Percentiles rank a stretch among this genome's conserved stretches.
phyloP scores from a whole-genome alignment of 1,140 invertebrate species.

The Drosophila repletoides region DNA sequence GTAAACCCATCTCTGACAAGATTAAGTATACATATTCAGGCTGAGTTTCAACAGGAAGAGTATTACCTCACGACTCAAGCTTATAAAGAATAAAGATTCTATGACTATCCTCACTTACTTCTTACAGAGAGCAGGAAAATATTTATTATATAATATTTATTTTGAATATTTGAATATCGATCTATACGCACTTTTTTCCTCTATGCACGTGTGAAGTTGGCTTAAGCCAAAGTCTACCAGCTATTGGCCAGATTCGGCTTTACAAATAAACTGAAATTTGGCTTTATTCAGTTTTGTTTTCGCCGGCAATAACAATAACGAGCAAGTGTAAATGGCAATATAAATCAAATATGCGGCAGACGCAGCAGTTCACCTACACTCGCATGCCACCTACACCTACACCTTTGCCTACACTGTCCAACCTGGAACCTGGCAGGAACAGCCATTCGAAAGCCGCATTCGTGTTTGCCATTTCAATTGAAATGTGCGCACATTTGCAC shows the following conservation, averaged over 20 bases:
- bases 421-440: constrained; percentile 14
- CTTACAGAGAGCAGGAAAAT: too few relatives aligned
- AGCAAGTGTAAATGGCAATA: constrained; percentile 62
- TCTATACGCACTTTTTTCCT: neutral
- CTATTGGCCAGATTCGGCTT: constrained; percentile 5
- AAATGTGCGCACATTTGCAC: constrained; percentile 71
- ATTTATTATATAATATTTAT: too few relatives aligned
- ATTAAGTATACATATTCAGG: too few relatives aligned
- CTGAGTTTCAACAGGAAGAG: too few relatives aligned
- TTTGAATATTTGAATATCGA: too few relatives aligned
- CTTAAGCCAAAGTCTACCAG: constrained; percentile 7
- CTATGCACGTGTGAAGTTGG: neutral
- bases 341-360: constrained; percentile 61
- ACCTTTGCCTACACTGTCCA: neutral
- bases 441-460: constrained; percentile 41
- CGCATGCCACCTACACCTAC: constrained; percentile 44
- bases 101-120: too few relatives aligned
- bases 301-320: constrained; percentile 58
- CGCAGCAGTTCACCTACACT: constrained; percentile 50
- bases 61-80: too few relatives aligned
- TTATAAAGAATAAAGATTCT: too few relatives aligned
- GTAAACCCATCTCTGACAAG: too few relatives aligned
- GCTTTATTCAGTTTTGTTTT: neutral
- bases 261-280: constrained; percentile 29
- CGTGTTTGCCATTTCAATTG: constrained; percentile 73